A percentile compares a stretch with the other conserved stretches of the same genome.
Conservation (phyloP, 2,888 invertebrate species). For the Drosophila paracracens region DNA sequence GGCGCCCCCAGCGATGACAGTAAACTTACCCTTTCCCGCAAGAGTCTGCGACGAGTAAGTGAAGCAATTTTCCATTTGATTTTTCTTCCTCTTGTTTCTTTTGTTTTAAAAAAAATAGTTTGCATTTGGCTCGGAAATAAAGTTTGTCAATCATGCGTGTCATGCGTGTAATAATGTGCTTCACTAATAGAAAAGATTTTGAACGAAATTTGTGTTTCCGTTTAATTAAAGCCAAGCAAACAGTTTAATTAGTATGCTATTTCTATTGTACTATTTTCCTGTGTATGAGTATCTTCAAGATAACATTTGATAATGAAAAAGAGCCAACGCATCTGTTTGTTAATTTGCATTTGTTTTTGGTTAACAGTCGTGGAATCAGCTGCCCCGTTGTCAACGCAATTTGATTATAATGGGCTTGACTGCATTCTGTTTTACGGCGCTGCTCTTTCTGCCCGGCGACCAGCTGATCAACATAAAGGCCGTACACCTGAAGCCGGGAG, state of each 20-base stretch:
- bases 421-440: slow-evolving; percentile 87
- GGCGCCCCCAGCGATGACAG: slow-evolving; percentile 50
- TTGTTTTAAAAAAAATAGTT: background rate
- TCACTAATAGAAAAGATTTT: background rate
- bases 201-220: background rate
- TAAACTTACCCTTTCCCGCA: slow-evolving; percentile 70
- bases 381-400: slow-evolving; percentile 93
- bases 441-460: slow-evolving; percentile 87
- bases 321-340: slow-evolving; percentile 3
- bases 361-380: slow-evolving; percentile 92
- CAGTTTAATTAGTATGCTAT: background rate
- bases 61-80: background rate
- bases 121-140: background rate
- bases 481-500: slow-evolving; percentile 37
- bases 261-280: background rate
- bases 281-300: background rate
- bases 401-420: slow-evolving; percentile 88
- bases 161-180: background rate
- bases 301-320: background rate
- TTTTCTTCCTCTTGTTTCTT: background rate
- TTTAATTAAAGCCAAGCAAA: background rate
- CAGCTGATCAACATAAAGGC: slow-evolving; percentile 67
- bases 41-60: slow-evolving; percentile 83
- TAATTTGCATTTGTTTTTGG: slow-evolving; percentile 15
- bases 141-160: background rate